These are phyloP conservation scores for Tridacna crocea DNA, from an alignment of 2,888 invertebrate genomes.

Conservation along the genomic window DNA sequence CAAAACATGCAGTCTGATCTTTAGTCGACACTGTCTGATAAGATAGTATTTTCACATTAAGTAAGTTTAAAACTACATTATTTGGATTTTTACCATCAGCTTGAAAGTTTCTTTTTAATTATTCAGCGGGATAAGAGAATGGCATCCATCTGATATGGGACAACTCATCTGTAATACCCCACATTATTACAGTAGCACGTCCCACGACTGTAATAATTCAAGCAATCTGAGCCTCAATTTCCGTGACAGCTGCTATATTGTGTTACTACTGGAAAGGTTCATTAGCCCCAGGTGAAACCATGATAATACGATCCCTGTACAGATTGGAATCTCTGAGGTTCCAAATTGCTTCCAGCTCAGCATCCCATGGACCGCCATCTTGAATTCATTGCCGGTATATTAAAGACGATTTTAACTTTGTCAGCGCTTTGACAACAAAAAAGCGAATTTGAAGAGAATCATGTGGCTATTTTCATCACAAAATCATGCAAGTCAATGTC, in stretches of 20 bases:
- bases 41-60: too few relatives aligned
- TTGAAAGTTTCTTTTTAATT: not conserved
- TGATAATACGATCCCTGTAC: slow-evolving; percentile 7
- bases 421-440: too few relatives aligned
- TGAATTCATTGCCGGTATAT: slow-evolving; percentile 51
- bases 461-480: too few relatives aligned
- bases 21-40: too few relatives aligned
- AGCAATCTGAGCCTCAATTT: not conserved
- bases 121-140: too few relatives aligned
- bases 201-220: not conserved
- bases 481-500: not conserved
- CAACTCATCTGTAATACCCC: too few relatives aligned
- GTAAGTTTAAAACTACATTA: too few relatives aligned
- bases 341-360: slow-evolving; percentile 40
- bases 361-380: slow-evolving; percentile 53
- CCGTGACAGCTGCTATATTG: slow-evolving; percentile 23
- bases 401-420: not conserved
- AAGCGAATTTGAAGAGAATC: too few relatives aligned
- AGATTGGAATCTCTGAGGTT: slow-evolving; percentile 45
- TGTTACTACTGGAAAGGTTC: slow-evolving; percentile 8
- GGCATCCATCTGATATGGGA: too few relatives aligned
- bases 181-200: too few relatives aligned
- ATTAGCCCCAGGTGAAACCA: slow-evolving; percentile 23
- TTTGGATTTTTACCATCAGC: too few relatives aligned
- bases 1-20: too few relatives aligned